These are phyloP conservation scores for Octodonta nipae DNA, from an alignment of 2,888 invertebrate species.

Conservation along the genomic window DNA sequence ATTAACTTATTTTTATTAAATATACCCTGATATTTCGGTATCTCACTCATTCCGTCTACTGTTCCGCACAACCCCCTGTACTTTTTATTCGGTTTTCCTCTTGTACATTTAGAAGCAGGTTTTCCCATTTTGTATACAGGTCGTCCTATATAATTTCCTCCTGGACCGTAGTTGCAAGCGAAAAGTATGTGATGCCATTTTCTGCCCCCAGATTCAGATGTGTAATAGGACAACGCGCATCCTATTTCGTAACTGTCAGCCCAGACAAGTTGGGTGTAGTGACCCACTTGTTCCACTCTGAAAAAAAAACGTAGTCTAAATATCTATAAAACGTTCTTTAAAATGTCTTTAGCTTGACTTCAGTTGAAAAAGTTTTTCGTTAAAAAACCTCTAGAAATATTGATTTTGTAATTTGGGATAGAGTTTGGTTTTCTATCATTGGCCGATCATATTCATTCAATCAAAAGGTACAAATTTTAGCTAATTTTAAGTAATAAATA, in stretches of 20 bases:
- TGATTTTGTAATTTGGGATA: too few relatives aligned
- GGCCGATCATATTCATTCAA: too few relatives aligned
- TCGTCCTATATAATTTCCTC: constrained; percentile 28
- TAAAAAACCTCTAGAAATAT: too few relatives aligned
- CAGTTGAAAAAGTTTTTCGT: too few relatives aligned
- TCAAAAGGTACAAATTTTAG: too few relatives aligned
- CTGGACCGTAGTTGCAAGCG: constrained; percentile 32
- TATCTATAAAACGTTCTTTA: too few relatives aligned
- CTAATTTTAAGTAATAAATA: too few relatives aligned
- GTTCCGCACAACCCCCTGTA: constrained; percentile 23
- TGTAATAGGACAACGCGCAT: constrained; percentile 28
- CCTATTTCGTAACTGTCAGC: constrained; percentile 28
- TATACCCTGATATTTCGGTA: too few relatives aligned
- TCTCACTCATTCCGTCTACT: neutral
- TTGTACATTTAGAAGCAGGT: constrained; percentile 23
- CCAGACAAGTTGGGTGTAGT: constrained; percentile 33
- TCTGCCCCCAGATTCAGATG: constrained; percentile 9
- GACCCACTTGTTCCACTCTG: constrained; percentile 26
- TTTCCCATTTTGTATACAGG: constrained; percentile 28
- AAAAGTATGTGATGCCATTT: constrained; percentile 27
- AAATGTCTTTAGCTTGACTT: too few relatives aligned
- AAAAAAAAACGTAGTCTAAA: too few relatives aligned
- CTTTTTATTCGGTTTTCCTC: constrained; percentile 16
- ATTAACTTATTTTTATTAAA: too few relatives aligned
- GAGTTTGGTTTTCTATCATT: too few relatives aligned